These are phyloP conservation scores for Acanthurus leucopareius DNA, from an alignment of 2,797 vertebrate genomes.

Conservation along the genomic window DNA sequence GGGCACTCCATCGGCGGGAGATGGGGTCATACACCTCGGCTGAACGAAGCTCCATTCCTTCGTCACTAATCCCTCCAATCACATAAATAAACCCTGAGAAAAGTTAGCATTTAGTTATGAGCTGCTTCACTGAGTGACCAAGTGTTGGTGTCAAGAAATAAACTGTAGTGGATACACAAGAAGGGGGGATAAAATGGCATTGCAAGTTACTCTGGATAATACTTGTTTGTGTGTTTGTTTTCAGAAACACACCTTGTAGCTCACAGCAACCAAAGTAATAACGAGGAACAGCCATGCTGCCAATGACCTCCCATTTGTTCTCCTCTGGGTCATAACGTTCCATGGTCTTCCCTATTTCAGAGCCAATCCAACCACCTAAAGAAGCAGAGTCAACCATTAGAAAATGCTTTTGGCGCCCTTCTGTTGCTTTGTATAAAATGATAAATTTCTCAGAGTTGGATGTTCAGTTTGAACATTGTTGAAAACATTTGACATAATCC, in stretches of 20 bases:
- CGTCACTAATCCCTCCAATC: conserved; percentile 94
- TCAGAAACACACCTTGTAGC: conserved; percentile 89
- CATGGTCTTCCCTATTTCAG: conserved; percentile 96
- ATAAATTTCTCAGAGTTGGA: no score
- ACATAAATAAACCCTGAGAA: conserved; percentile 94
- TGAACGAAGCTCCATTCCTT: conserved; percentile 93
- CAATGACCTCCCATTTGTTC: conserved; percentile 96
- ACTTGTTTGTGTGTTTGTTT: no score
- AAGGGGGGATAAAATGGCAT: no score
- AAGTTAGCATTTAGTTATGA: neutral
- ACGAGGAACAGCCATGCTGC: conserved; percentile 93
- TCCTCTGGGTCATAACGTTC: conserved; percentile 97
- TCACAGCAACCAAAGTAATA: conserved; percentile 98
- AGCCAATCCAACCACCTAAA: conserved; percentile 95
- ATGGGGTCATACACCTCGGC: conserved; percentile 95
- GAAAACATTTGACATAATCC: no score
- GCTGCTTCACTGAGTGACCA: no score
- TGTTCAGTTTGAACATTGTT: no score
- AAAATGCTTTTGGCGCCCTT: neutral
- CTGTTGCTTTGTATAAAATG: no score
- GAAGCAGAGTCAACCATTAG: conserved; percentile 5
- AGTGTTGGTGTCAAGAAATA: no score
- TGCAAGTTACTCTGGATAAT: no score
- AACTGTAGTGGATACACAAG: no score
- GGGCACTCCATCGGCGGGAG: conserved; percentile 92